phyloP scores from a whole-genome alignment of 2,113 vertebrate genomes.

The Nesogale talazaci region DNA sequence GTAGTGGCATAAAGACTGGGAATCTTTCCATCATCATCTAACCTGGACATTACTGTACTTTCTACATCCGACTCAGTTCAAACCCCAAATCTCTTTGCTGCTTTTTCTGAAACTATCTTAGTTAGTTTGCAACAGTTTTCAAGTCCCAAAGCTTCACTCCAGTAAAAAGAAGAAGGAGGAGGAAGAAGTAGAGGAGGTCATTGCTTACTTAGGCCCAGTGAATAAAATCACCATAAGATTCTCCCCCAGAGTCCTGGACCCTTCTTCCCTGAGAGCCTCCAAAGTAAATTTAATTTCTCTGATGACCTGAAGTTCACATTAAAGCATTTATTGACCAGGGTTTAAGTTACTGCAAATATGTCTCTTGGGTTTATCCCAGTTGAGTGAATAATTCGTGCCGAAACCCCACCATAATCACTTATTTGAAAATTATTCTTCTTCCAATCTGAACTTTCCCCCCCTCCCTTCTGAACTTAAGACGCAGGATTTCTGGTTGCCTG shows the following conservation, averaged over 20 bases:
- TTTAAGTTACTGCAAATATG: constrained; percentile 80
- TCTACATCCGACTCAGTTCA: not conserved
- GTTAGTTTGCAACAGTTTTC: constrained; percentile 32
- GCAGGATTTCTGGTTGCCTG: constrained; percentile 66
- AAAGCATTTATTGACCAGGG: constrained; percentile 73
- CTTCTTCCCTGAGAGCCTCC: constrained; percentile 73
- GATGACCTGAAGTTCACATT: constrained; percentile 79
- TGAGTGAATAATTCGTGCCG: constrained; percentile 68
- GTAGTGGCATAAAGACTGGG: not conserved
- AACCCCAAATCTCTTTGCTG: constrained; percentile 8
- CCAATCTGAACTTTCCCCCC: no score
- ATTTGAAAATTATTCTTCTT: constrained; percentile 61
- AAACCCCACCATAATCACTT: constrained; percentile 51
- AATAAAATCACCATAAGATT: constrained; percentile 68
- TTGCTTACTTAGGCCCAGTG: constrained; percentile 42
- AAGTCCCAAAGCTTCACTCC: constrained; percentile 47
- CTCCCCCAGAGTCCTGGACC: constrained; percentile 69
- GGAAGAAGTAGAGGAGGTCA: not conserved
- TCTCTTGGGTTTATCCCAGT: constrained; percentile 80
- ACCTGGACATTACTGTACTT: not conserved
- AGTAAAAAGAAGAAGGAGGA: constrained; percentile 7
- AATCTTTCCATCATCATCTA: not conserved
- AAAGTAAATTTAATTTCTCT: constrained; percentile 80
- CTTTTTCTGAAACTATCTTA: constrained; percentile 30
- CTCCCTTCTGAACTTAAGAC: constrained; percentile 64